These are phyloP conservation scores for Propsilocerus akamusi DNA, from an alignment of 1,140 invertebrate genomes.

Conservation along the genomic window DNA sequence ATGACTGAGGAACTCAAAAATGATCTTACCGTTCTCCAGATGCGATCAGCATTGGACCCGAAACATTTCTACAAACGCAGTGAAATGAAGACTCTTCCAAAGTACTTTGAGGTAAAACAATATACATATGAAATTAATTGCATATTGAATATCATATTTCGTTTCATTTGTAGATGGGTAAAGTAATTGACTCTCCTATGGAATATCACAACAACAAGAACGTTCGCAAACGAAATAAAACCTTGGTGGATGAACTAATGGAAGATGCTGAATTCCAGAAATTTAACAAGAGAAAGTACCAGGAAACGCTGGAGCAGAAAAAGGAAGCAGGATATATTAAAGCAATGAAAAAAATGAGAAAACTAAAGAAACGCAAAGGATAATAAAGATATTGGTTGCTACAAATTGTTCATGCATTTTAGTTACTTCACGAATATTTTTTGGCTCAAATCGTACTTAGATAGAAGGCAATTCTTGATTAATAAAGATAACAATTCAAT, in stretches of 20 bases:
- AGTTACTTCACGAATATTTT: too few relatives aligned
- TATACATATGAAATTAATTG: slow-evolving; percentile 3
- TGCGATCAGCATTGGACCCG: slow-evolving; percentile 81
- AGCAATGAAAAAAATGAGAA: slow-evolving; percentile 20
- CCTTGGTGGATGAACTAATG: slow-evolving; percentile 81
- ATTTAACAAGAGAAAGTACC: slow-evolving; percentile 70
- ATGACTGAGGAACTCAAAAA: slow-evolving; percentile 71
- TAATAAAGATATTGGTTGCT: too few relatives aligned
- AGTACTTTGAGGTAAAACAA: slow-evolving; percentile 68
- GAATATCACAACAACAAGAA: slow-evolving; percentile 58
- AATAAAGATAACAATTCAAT: too few relatives aligned
- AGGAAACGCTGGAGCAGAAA: slow-evolving; percentile 55
- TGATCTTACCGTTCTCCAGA: slow-evolving; percentile 73
- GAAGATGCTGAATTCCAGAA: slow-evolving; percentile 72
- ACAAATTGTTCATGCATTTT: too few relatives aligned
- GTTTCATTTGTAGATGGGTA: slow-evolving; percentile 38
- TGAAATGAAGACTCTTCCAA: slow-evolving; percentile 66
- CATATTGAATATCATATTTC: not conserved
- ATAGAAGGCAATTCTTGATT: too few relatives aligned
- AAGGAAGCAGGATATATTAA: slow-evolving; percentile 27
- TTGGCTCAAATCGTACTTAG: too few relatives aligned
- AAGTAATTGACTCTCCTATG: slow-evolving; percentile 48
- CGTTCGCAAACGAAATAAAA: slow-evolving; percentile 76
- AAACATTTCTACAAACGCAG: slow-evolving; percentile 91
- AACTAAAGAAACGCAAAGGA: slow-evolving; percentile 20